Conservation (phyloP, 2,113 vertebrate genomes). For the Solea solea region DNA sequence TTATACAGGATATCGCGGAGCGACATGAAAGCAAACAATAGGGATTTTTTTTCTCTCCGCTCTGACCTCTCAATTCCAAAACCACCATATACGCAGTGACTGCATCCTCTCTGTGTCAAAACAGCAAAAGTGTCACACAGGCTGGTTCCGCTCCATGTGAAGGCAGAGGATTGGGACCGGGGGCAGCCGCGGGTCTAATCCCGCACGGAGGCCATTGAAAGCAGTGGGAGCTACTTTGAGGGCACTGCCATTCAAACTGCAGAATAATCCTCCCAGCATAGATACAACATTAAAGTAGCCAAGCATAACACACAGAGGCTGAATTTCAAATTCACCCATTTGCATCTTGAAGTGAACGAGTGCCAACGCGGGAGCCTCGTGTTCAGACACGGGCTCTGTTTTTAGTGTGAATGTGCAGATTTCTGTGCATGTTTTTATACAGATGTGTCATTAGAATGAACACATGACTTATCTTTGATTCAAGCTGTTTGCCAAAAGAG, state of each 20-base stretch:
- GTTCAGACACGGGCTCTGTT: conserved; percentile 54
- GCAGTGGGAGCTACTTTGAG: conserved; percentile 78
- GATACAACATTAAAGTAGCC: conserved; percentile 84
- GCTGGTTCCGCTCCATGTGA: conserved; percentile 77
- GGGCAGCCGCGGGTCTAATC: conserved; percentile 81
- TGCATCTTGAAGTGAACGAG: conserved; percentile 80
- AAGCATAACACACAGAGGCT: conserved; percentile 81
- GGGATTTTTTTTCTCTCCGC: conserved; percentile 48
- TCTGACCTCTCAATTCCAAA: conserved; percentile 78
- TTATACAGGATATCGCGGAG: conserved; percentile 22
- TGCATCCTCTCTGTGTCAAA: conserved; percentile 75
- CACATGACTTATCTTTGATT: conserved; percentile 30
- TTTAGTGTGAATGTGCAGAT: conserved; percentile 37
- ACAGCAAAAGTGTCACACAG: conserved; percentile 76
- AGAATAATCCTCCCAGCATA: conserved; percentile 82
- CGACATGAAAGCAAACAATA: conserved; percentile 37
- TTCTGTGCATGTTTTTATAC: neutral
- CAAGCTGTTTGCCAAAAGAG: conserved; percentile 49
- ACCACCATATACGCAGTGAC: conserved; percentile 55
- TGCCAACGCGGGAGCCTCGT: conserved; percentile 65
- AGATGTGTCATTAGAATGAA: no score
- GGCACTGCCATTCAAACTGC: conserved; percentile 80
- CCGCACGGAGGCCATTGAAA: conserved; percentile 82
- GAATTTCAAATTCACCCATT: conserved; percentile 81
- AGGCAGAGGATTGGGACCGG: conserved; percentile 78